Base-by-base conservation (phyloP, 2,797 vertebrate species). In the Macropodus opercularis region DNA sequence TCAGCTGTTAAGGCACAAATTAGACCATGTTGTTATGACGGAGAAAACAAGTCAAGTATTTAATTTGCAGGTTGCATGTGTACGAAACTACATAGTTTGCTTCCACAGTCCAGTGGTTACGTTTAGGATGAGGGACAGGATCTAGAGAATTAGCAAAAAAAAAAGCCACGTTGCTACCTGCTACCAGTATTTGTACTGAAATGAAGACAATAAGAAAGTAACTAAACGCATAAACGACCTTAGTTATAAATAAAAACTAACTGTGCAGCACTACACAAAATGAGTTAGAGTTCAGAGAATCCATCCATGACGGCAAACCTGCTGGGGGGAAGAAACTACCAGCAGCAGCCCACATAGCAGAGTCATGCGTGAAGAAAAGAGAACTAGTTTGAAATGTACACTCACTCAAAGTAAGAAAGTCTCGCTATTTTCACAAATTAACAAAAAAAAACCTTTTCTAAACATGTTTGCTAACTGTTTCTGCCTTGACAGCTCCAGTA, bases 51-150 rank as follows among this genome's bases (percentile, higher is more conserved):
- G 41, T 11, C 0, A 1, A 56, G 55, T 50, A 54, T 68, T 58
- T 23, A 17, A 47, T 42, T 42, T 1, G 3, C 13, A 21, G 13
- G 11, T 9, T 21, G 22, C 1, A 0, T 24, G 9, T 29, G 32
- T 18, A 17, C 27, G 34, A 15, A 46, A 15, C 23, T 13, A 15
- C 19, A 3, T 10, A 15, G 6, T 38, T 65, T 39, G 5, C 9
- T 29, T 13, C 11, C 11, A 58, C 22, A 56, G 18, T 56, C 15
- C 13, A 49, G 39, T 31, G 38, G 35, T 7, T 62, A 24, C 57
- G 47, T 47, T 59, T 47, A 41, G 32, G 68, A 72, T 74, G 65
- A 63, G 34, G 46, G 22, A 8, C 22, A 26, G 24, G 19, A 75
- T 52, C 7, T 4, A 27, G 35, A 23, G 35, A 68, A 35, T 64